Conservation (phyloP, 2,888 invertebrate genomes). For the Parnassius mnemosyne region DNA sequence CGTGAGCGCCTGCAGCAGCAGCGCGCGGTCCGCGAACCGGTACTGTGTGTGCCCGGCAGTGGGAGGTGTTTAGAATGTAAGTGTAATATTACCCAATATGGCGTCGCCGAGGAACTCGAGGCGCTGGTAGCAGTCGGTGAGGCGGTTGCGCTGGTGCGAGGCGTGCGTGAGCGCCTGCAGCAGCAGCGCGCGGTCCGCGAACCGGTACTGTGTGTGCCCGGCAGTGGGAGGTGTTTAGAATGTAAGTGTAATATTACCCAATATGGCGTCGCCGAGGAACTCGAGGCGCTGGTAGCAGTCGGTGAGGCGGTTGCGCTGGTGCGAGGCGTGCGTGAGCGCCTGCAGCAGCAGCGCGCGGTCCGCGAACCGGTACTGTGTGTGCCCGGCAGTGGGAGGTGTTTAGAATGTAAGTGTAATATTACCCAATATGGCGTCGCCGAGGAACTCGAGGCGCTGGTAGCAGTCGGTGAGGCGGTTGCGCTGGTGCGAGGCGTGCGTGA, state of each 20-base stretch:
- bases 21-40: conserved; percentile 93
- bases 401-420: conserved; percentile 1
- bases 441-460: conserved; percentile 97
- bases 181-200: conserved; percentile 93
- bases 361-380: no score
- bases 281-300: conserved; percentile 99
- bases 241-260: conserved; percentile 62
- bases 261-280: conserved; percentile 96
- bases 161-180: conserved; percentile 99
- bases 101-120: conserved; percentile 98
- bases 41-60: no score
- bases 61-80: no score
- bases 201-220: no score
- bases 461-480: conserved; percentile 98
- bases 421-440: conserved; percentile 95
- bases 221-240: no score
- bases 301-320: conserved; percentile 94
- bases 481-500: conserved; percentile 98
- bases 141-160: conserved; percentile 94
- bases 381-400: no score
- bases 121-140: conserved; percentile 99
- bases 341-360: conserved; percentile 96
- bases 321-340: conserved; percentile 98
- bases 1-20: conserved; percentile 97
- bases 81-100: conserved; percentile 80